Evolutionary conservation across 1,140 invertebrate species (phyloP).

Genomic region (Drepana arcuata): DNA sequence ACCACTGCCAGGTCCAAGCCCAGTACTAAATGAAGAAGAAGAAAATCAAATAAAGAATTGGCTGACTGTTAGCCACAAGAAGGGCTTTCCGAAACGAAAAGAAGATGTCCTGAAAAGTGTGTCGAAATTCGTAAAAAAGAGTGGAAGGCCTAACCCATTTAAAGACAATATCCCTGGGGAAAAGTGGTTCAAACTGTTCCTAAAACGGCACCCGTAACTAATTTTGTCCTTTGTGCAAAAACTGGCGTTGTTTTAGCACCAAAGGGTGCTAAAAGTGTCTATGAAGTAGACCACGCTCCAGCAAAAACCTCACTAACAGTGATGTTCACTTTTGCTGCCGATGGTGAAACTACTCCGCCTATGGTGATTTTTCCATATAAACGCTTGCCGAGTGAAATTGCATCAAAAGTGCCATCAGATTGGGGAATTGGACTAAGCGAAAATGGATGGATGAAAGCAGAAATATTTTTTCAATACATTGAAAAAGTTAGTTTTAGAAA

Average conservation of each 20-base stretch:
- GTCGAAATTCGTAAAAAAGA: conserved; percentile 9
- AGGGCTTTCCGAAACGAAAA: conserved; percentile 21
- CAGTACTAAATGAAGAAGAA: conserved; percentile 11
- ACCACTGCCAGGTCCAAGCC: conserved; percentile 4
- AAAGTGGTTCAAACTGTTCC: conserved; percentile 41
- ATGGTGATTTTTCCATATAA: conserved; percentile 21
- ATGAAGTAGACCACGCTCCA: conserved; percentile 23
- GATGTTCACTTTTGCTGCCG: conserved; percentile 25
- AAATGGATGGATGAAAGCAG: conserved; percentile 42
- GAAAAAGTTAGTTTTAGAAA: too few relatives aligned
- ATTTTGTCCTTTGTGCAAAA: conserved; percentile 31
- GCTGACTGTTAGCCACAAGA: conserved; percentile 8
- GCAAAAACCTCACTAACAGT: conserved; percentile 28
- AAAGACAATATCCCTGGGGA: conserved; percentile 31
- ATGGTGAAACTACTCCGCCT: conserved; percentile 19
- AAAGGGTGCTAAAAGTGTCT: conserved; percentile 29
- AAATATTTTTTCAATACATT: conserved; percentile 37
- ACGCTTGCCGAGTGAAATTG: too few relatives aligned
- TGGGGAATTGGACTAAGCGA: too few relatives aligned
- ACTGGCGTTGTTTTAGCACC: conserved; percentile 23
- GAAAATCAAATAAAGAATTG: conserved; percentile 13
- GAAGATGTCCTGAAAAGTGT: conserved; percentile 17
- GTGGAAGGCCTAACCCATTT: conserved; percentile 19
- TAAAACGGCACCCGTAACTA: conserved; percentile 33
- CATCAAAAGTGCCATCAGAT: too few relatives aligned